Evolutionary conservation across 92 coral and sea anemone species (phyloP).

Genomic region (Porites divaricata): DNA sequence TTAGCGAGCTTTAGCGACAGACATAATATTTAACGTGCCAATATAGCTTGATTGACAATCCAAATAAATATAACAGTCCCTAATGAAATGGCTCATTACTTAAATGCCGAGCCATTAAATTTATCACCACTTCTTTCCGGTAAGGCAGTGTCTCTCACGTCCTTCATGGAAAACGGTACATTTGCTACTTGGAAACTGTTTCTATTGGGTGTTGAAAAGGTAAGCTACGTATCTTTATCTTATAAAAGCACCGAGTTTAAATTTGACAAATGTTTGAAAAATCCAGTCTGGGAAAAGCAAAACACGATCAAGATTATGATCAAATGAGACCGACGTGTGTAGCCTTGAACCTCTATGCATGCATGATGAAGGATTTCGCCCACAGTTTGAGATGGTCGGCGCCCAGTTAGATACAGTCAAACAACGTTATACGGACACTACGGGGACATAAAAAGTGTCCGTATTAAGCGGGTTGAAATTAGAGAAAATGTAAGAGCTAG

Average conservation of each 20-base stretch:
- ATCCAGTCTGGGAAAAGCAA: neutral
- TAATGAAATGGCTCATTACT: neutral
- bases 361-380: neutral
- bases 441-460: too few species aligned
- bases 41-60: neutral
- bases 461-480: too few species aligned
- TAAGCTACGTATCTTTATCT: neutral
- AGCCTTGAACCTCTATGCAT: neutral
- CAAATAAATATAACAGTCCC: neutral
- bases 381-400: neutral
- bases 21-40: constrained; percentile 35
- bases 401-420: too few species aligned
- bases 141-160: neutral
- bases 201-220: neutral
- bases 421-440: too few species aligned
- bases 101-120: neutral
- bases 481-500: too few species aligned
- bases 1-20: constrained; percentile 16
- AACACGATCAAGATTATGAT: neutral
- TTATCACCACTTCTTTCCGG: neutral
- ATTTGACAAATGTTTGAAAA: neutral
- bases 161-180: neutral
- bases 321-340: neutral
- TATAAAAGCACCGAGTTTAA: neutral
- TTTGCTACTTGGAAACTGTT: neutral